Conservation (phyloP, 2,888 invertebrate species). For the Liodrosophila aerea region DNA sequence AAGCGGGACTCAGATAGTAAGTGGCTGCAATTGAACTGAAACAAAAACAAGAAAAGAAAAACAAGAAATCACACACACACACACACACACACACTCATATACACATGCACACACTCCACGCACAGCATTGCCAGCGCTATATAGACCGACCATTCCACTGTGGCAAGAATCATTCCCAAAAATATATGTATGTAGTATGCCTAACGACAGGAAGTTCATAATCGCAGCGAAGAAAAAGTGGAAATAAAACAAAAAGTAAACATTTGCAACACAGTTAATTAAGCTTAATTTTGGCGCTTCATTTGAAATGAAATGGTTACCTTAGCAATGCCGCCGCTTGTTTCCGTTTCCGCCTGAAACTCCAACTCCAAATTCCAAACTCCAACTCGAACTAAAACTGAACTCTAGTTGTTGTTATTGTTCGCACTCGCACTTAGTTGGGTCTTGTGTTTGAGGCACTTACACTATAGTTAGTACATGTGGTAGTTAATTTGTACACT, state of each 20-base stretch:
- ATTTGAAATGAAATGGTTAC: slow-evolving; percentile 30
- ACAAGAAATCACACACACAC: background rate
- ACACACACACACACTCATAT: slow-evolving; percentile 4
- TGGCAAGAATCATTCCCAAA: slow-evolving; percentile 8
- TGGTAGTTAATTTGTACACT: too few species aligned
- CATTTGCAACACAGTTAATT: slow-evolving; percentile 15
- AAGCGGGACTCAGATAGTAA: slow-evolving; percentile 68
- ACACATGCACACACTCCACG: background rate
- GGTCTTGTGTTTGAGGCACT: too few species aligned
- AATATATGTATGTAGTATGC: too few species aligned
- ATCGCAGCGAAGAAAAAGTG: slow-evolving; percentile 2
- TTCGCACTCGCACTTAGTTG: too few species aligned
- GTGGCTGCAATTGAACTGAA: slow-evolving; percentile 66
- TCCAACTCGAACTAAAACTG: too few species aligned
- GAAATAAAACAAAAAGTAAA: slow-evolving; percentile 5
- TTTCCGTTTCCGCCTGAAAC: slow-evolving; percentile 49
- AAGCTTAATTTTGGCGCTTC: slow-evolving; percentile 31
- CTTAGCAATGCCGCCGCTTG: slow-evolving; percentile 45
- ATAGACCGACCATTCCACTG: background rate
- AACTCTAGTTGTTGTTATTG: slow-evolving; percentile 22
- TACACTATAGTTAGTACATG: too few species aligned
- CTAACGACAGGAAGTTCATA: slow-evolving; percentile 33
- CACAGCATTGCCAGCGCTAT: too few species aligned
- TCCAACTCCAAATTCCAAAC: background rate
- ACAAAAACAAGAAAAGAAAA: background rate